Evolutionary conservation across 2,888 invertebrate genomes (phyloP), one percentile per base, ranked within the genome.

Genomic region (Augiades crinisus): DNA sequence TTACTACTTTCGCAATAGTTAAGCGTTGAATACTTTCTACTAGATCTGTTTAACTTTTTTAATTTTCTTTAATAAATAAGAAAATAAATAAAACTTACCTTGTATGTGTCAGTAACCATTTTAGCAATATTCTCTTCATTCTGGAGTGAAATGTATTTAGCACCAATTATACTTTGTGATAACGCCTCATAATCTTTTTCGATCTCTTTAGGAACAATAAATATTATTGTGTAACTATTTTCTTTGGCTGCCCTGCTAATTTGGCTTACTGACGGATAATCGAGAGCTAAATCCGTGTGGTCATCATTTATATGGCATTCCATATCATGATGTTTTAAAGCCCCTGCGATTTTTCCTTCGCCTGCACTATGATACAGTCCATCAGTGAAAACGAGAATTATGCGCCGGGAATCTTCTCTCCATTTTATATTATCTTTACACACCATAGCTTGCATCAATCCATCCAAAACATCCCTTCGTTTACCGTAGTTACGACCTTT

Each of bases 391-490:
- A 95, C 93, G 0, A 97, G 91, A 34, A 97, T 75, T 61, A 97
- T 91, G 74, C 93, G 93, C 54, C 95, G 88, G 0, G 95, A 94
- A 41, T 92, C 90, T 0, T 90, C 75, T 60, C 96, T 85, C 97
- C 97, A 98, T 8, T 94, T 94, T 61, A 96, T 94, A 60, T 91
- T 76, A 8, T 92, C 65, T 59, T 91, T 79, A 65, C 94, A 94
- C 3, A 93, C 93, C 55, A 84, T 68, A 0, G 68, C 75, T 80
- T 97, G 97, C 91, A 97, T 95, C 16, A 97, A 88, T 4, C 95
- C 97, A 72, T 97, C 97, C 37, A 97, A 91, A 0, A 96, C 95
- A 7, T 96, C 96, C 81, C 97, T 96, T 0, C 94, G 95, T 1
- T 79, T 67, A 70, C 95, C 95, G 47, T 93, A 70, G 76, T 92